Evolutionary conservation across 2,888 invertebrate species (phyloP).

Genomic region (Nycteola revayana): DNA sequence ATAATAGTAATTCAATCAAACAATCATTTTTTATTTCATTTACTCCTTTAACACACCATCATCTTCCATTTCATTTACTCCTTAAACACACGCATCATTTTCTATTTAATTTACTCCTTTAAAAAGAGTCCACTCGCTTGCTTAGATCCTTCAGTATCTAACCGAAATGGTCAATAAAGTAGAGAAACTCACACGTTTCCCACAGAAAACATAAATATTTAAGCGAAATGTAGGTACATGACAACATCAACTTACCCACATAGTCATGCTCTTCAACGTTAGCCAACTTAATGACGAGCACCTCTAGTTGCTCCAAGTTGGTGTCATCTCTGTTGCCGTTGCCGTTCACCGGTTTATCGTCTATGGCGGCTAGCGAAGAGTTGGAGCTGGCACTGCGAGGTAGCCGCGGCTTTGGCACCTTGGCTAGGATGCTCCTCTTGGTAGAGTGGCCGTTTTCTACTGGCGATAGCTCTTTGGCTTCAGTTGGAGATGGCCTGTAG

Average conservation of each 20-base stretch:
- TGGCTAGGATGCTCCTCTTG: conserved; percentile 62
- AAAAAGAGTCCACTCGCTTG: no score
- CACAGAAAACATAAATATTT: no score
- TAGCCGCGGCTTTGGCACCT: conserved; percentile 59
- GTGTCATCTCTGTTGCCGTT: conserved; percentile 36
- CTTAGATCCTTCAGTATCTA: no score
- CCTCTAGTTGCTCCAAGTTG: conserved; percentile 53
- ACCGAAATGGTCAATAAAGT: no score
- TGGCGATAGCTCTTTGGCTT: conserved; percentile 50
- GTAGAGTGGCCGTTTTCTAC: conserved; percentile 52
- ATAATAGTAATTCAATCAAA: no score
- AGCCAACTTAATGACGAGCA: conserved; percentile 67
- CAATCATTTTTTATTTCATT: no score
- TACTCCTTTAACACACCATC: no score
- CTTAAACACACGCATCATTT: no score
- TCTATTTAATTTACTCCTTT: no score
- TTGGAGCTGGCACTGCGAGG: conserved; percentile 57
- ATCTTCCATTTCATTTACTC: no score
- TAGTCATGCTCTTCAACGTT: conserved; percentile 67
- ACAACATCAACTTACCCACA: conserved; percentile 63
- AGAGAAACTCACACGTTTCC: no score
- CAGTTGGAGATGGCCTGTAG: conserved; percentile 48
- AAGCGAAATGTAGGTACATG: no score
- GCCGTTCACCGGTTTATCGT: conserved; percentile 46
- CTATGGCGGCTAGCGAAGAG: conserved; percentile 42